Conservation (phyloP, 2,797 vertebrate species). For the Pelochelys cantorii region DNA sequence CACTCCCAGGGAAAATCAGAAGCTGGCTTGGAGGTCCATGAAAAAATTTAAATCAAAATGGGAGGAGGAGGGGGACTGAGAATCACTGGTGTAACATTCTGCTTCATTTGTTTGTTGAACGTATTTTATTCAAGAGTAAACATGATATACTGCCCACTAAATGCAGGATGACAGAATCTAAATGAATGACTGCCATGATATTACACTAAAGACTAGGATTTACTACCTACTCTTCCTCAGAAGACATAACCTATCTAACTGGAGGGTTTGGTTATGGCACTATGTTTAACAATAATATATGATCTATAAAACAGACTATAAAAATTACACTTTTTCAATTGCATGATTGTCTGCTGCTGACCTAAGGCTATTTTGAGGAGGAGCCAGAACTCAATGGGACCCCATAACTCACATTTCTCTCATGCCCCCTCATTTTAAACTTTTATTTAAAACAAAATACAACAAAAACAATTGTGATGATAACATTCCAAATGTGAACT, state of each 20-base stretch:
- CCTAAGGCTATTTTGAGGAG: not conserved
- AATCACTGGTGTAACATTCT: not conserved
- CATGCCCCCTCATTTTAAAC: not conserved
- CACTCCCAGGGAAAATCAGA: too few species aligned
- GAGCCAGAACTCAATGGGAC: not conserved
- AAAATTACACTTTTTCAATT: not conserved
- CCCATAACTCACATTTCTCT: not conserved
- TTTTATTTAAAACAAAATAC: not conserved
- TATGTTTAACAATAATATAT: not conserved
- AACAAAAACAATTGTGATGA: not conserved
- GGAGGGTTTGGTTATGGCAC: not conserved
- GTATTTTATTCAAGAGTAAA: slow-evolving; percentile 35
- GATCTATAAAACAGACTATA: not conserved
- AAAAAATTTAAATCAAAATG: too few species aligned
- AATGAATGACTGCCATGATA: not conserved
- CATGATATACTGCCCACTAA: not conserved
- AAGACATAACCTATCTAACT: not conserved
- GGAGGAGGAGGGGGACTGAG: too few species aligned
- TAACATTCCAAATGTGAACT: not conserved
- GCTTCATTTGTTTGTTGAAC: slow-evolving; percentile 14
- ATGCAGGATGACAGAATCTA: slow-evolving; percentile 6
- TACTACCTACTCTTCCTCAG: not conserved
- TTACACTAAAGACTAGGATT: not conserved
- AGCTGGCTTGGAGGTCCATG: too few species aligned
- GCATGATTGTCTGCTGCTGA: not conserved